These are phyloP conservation scores for Mycteria americana DNA, from an alignment of 2,797 vertebrate species.

Conservation along the genomic window DNA sequence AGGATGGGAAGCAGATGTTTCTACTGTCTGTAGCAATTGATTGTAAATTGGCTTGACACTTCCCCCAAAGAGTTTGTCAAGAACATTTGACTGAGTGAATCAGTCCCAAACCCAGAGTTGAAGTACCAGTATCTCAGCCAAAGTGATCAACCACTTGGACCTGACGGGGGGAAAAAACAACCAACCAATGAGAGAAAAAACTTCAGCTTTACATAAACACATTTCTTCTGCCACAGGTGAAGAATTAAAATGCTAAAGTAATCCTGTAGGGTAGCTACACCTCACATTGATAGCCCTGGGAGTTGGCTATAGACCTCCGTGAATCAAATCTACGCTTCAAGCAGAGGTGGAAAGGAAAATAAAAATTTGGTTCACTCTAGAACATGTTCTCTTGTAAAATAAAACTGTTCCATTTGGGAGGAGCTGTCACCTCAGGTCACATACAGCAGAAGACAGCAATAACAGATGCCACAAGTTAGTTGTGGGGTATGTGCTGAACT, in stretches of 20 bases:
- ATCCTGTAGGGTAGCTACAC: background rate
- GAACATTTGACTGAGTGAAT: background rate
- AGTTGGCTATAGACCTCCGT: background rate
- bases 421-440: background rate
- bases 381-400: background rate
- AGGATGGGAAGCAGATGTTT: slow-evolving; percentile 41
- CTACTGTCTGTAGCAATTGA: background rate
- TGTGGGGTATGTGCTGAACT: background rate
- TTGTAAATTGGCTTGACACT: slow-evolving; percentile 13
- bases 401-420: background rate
- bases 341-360: background rate
- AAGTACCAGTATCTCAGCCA: background rate
- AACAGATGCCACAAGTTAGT: background rate
- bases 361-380: background rate
- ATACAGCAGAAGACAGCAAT: background rate
- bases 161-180: background rate
- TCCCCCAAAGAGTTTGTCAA: background rate
- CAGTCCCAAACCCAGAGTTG: background rate
- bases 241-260: background rate
- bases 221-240: background rate
- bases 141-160: background rate
- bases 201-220: background rate
- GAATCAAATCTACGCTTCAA: background rate
- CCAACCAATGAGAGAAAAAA: background rate
- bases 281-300: background rate